A percentile compares a stretch with the other conserved stretches of the same genome.
phyloP scores from a whole-genome alignment of 2,113 vertebrate genomes.

The Nothocercus julius region DNA sequence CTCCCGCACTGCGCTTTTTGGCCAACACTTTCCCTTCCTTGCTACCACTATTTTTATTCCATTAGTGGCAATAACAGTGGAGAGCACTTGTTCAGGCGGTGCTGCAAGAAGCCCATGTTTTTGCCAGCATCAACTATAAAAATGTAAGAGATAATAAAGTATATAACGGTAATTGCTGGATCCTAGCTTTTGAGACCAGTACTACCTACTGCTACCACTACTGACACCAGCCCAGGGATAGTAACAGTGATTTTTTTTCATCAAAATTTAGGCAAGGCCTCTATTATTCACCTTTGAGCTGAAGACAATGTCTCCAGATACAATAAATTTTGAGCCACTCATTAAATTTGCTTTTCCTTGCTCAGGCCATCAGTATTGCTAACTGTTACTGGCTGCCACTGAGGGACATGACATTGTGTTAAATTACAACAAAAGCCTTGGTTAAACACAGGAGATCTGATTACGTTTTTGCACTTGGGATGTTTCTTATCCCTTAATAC shows the following conservation, averaged over 20 bases:
- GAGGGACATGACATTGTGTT: accelerated
- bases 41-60: background rate
- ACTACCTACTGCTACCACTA: background rate
- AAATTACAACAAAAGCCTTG: background rate
- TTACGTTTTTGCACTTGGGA: background rate
- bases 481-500: background rate
- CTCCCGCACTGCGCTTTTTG: background rate
- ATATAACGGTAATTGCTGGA: background rate
- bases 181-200: background rate
- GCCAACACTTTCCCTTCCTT: background rate
- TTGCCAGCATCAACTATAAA: background rate
- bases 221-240: background rate
- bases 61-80: background rate
- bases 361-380: background rate
- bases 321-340: accelerated
- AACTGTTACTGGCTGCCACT: accelerated
- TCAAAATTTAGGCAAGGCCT: background rate
- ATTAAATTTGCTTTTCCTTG: background rate
- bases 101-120: background rate
- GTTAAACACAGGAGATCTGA: background rate
- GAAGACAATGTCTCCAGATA: background rate
- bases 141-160: background rate
- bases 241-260: background rate
- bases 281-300: background rate
- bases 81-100: background rate